Evolutionary conservation across 2,113 vertebrate species (phyloP), one percentile per base, ranked within the genome.

Genomic region (Drymodes brunneopygia): DNA sequence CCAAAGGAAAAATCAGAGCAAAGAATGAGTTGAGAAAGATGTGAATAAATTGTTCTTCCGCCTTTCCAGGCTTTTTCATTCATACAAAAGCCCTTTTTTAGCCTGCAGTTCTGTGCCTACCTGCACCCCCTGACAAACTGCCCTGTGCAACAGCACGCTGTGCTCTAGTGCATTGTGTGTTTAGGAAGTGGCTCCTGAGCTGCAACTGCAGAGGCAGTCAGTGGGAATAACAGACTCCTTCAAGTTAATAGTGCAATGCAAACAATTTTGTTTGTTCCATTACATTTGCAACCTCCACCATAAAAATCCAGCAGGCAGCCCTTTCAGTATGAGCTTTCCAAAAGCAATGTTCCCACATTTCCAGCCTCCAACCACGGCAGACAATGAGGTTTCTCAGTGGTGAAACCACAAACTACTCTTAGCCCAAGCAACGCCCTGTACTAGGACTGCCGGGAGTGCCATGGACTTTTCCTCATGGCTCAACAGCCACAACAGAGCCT

Each of bases 1-100:
- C 81, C 92, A 85, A 74, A 92, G 93, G 93, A 95, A 92, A 92
- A 94, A 72, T 47, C 65, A 80, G 90, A 78, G 92, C 69, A 87
- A 94, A 95, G 72, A 84, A 74, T 10, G 18, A 91, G 36, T 50
- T 72, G 53, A 53, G 73, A 56, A 84, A 86, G 81, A 90, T 24
- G 35, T 45, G 62, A 90, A 44, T 62, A 40, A 73, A 66, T 24
- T 66, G 74, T 40, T 70, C 81, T 88, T 60, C 40, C 14, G 23
- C n/a, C 23, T 67, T 85, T 47, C 16, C 74, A 60, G 24, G 33
- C 25, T 21, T 58, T 50, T 62, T 35, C 60, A 58, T 62, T 83
- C 54, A 29, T 14, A 73, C 50, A 48, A 75, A 91, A 75, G 23
- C 31, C 47, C 38, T 10, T 57, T 71, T 57, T 24, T 1, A 72